Evolutionary conservation across 2,113 vertebrate species (phyloP), one percentile per base, ranked within the genome.

Genomic region (Nipponia nippon): DNA sequence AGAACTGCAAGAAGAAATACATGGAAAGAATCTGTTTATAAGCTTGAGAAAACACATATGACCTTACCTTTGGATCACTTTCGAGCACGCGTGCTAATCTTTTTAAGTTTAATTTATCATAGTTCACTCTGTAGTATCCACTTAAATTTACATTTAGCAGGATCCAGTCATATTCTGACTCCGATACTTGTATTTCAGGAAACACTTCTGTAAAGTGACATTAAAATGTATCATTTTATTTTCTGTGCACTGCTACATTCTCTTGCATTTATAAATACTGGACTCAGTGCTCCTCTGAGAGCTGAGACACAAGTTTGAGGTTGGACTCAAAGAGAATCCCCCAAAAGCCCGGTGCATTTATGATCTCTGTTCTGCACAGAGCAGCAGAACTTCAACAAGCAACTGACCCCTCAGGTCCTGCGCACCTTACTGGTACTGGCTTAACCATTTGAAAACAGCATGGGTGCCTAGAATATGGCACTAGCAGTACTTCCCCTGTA

Each of bases 71-170:
- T 82, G 97, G 98, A 70, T 98, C 83, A 82, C 81, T 98, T 96
- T 98, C 94, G 96, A 99, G 98, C 76, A 98, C 95, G 36, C 11
- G 67, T 55, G 53, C 93, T 93, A 99, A 47, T 96, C 95, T 98
- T 89, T 98, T 97, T 97, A 98, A 98, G 80, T 98, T 97, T 83
- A 97, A 82, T 47, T 97, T 40, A 71, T 98, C 98, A 90, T 99
- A 99, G 87, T 98, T 98, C 91, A 98, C 97, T 96, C 98, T 98
- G 89, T 98, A 98, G 90, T 98, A 98, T 87, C 98, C 98, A 89
- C 95, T 98, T 91, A 98, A 56, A 92, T 99, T 98, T 77, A 98
- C 93, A 94, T 99, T 98, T 96, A 99, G 93, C 89, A 98, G 84
- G 86, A 98, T 97, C 98, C 98, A 98, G 79, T 98, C 98, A 62